These are phyloP conservation scores for Cephus cinctus DNA, from an alignment of 1,140 invertebrate species.

Conservation along the genomic window DNA sequence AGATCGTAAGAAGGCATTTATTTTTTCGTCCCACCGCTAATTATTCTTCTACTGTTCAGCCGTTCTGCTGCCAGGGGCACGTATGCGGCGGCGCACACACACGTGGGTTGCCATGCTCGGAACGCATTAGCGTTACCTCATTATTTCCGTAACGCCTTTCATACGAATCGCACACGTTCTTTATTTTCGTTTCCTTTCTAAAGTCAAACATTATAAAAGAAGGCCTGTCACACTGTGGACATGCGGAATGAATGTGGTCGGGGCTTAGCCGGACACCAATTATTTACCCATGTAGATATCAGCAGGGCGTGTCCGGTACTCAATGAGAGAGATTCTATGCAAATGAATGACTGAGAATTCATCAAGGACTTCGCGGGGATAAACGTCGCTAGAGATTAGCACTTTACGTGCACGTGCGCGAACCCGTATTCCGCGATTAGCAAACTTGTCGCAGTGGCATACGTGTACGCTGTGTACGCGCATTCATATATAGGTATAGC, in stretches of 20 bases:
- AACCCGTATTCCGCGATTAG: too few species aligned
- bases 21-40: background rate
- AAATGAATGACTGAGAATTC: constrained; percentile 11
- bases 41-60: constrained; percentile 4
- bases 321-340: constrained; percentile 3
- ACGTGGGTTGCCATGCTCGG: too few species aligned
- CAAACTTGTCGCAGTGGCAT: too few species aligned
- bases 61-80: background rate
- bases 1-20: background rate
- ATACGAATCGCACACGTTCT: background rate
- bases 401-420: too few species aligned
- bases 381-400: background rate
- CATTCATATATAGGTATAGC: too few species aligned
- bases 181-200: background rate
- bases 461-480: too few species aligned
- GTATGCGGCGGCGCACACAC: too few species aligned
- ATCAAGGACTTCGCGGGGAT: constrained; percentile 8
- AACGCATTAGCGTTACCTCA: constrained; percentile 6
- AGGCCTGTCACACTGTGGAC: too few species aligned
- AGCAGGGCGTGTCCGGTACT: constrained; percentile 17
- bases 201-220: constrained; percentile 3
- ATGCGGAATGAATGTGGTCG: background rate
- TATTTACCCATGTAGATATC: constrained; percentile 11
- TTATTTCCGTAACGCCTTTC: constrained; percentile 1
- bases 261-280: constrained; percentile 15